Conservation (phyloP, 2,888 invertebrate genomes). For the Coleophora deauratella region DNA sequence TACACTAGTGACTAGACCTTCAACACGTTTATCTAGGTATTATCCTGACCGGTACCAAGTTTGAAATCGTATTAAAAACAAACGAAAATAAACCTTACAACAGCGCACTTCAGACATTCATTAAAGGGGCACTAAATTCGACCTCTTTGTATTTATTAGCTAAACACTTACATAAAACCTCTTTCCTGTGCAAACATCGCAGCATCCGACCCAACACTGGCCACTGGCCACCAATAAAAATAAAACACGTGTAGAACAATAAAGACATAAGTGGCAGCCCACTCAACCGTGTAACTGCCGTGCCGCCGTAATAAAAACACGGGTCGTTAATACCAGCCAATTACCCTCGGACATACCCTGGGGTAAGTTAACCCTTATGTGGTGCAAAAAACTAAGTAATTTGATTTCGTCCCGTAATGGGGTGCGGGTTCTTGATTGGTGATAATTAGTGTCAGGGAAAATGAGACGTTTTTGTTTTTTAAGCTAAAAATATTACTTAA, state of each 20-base stretch:
- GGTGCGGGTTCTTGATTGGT: too few species aligned
- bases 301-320: constrained; percentile 6
- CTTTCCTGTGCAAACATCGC: not conserved
- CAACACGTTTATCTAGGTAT: too few species aligned
- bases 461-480: too few species aligned
- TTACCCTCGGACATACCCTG: constrained; percentile 4
- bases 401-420: not conserved
- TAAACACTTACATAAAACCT: not conserved
- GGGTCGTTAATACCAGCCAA: constrained; percentile 12
- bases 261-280: constrained; percentile 7
- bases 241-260: constrained; percentile 9
- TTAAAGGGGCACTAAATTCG: too few species aligned
- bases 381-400: constrained; percentile 10
- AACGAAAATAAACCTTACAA: too few species aligned
- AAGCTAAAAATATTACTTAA: too few species aligned
- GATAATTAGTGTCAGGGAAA: too few species aligned
- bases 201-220: not conserved
- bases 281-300: constrained; percentile 1
- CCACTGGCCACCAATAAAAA: constrained; percentile 5
- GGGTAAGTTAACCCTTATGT: constrained; percentile 4
- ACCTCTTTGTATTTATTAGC: too few species aligned
- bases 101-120: too few species aligned
- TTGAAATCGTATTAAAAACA: too few species aligned
- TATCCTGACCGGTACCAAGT: too few species aligned
- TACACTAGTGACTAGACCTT: too few species aligned